A percentile compares a stretch with the other conserved stretches of the same genome.
These are phyloP conservation scores for Carpatolechia fugitivella DNA, from an alignment of 2,888 invertebrate genomes.

Conservation along the genomic window DNA sequence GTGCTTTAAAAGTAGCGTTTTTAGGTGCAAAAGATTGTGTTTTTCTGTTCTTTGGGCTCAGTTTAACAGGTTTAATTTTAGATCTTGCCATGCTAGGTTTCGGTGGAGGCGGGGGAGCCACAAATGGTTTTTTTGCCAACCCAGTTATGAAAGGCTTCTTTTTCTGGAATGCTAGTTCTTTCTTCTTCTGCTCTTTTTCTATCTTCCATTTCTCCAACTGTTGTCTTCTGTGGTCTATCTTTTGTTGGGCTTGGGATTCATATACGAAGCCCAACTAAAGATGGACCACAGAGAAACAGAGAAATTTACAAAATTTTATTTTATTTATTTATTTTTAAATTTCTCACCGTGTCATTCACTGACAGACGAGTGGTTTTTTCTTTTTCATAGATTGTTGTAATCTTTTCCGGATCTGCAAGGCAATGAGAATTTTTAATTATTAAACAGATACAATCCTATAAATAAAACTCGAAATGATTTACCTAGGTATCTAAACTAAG, in stretches of 20 bases:
- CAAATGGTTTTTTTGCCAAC: conserved; percentile 44
- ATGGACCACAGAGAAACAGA: too few relatives aligned
- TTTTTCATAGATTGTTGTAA: conserved; percentile 44
- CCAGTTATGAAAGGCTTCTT: conserved; percentile 65
- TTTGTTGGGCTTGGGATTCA: conserved; percentile 39
- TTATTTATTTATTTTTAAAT: too few relatives aligned
- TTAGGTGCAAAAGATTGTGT: conserved; percentile 71
- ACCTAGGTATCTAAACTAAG: too few relatives aligned
- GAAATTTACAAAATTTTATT: too few relatives aligned
- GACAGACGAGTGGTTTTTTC: conserved; percentile 49
- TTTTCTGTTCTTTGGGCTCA: conserved; percentile 15
- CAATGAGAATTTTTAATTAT: conserved; percentile 15
- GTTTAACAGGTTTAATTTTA: conserved; percentile 20
- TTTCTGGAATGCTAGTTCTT: conserved; percentile 46
- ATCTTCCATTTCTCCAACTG: conserved; percentile 67
- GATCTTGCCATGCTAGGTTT: conserved; percentile 48
- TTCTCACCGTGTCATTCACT: conserved; percentile 55
- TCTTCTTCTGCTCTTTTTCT: conserved; percentile 61
- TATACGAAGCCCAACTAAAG: too few relatives aligned
- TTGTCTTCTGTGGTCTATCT: conserved; percentile 49
- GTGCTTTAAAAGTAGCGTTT: conserved; percentile 74
- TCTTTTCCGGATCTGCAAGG: conserved; percentile 54
- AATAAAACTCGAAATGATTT: too few relatives aligned
- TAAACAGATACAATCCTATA: too few relatives aligned
- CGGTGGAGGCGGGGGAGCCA: conserved; percentile 43